Evolutionary conservation across 2,113 vertebrate genomes (phyloP), one percentile per base, ranked within the genome.

Genomic region (Eonycteris spelaea): DNA sequence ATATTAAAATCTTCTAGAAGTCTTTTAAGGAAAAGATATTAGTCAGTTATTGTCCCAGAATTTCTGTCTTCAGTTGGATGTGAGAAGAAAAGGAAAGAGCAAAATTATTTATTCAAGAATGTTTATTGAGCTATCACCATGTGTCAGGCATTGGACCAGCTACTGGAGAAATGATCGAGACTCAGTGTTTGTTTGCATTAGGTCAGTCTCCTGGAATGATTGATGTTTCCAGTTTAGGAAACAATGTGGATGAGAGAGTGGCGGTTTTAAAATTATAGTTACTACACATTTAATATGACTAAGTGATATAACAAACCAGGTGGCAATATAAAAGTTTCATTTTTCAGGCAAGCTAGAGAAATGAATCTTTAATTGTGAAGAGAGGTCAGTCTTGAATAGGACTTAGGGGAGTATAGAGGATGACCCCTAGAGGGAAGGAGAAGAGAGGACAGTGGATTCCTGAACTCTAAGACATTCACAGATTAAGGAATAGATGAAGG

Each of bases 101-200:
- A 91, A 73, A 65, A 35, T 26, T 77, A 45, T 59, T 80, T 77
- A 59, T 82, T 88, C n/a, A 79, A 21, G 40, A 78, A 28, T 78
- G 22, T 28, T 87, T 94, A 10, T n/a, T 65, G 19, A 40, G 7
- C 2, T 33, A 26, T 22, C 2, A 91, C 14, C n/a, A 2, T 55
- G 35, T 92, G 26, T 83, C 18, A 55, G 38, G 11, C 7, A 35
- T 94, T 61, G 26, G 71, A 35, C 3, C 22, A 59, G 16, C 10
- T 55, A 16, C 57, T 80, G 2, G 59, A 93, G 48, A 85, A 80
- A 28, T 65, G 7, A 24, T 3, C 79, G 55, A 57, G 4, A 59
- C 9, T 67, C 24, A 22, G 5, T 43, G 2, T 19, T 16, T 35
- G 8, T 84, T 24, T 93, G 45, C 79, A 0, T 68, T 30, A 63